These are phyloP conservation scores for Elachura formosa DNA, from an alignment of 2,113 vertebrate species.

Conservation along the genomic window DNA sequence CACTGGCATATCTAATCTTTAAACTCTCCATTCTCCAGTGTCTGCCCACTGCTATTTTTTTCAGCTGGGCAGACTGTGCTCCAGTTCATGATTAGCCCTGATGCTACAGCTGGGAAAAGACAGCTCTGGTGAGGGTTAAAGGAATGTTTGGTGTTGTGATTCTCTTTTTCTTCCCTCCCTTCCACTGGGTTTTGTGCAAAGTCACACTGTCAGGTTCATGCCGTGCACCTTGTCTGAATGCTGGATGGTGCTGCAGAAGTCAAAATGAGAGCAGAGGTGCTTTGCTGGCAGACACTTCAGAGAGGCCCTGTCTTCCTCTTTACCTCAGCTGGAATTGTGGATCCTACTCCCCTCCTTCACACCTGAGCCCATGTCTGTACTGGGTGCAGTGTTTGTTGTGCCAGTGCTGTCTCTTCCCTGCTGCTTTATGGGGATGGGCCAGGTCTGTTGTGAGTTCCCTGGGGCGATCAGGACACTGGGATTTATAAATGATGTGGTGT, in stretches of 20 bases:
- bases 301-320: neutral
- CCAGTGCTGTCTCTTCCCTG: neutral
- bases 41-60: neutral
- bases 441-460: neutral
- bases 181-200: fast-evolving
- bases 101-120: neutral
- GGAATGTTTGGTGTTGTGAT: neutral
- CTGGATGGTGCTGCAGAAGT: neutral
- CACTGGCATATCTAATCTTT: neutral
- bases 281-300: neutral
- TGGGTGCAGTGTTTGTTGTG: neutral
- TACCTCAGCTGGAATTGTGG: neutral
- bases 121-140: neutral
- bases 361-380: fast-evolving
- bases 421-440: fast-evolving
- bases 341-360: neutral
- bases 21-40: neutral
- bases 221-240: neutral
- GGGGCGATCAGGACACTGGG: too few relatives aligned
- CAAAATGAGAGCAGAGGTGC: neutral
- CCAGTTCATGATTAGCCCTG: neutral
- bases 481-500: neutral
- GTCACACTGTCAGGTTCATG: fast-evolving
- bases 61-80: neutral
- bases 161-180: neutral